phyloP scores from a whole-genome alignment of 2,888 invertebrate genomes.

The Scotopteryx bipunctaria region DNA sequence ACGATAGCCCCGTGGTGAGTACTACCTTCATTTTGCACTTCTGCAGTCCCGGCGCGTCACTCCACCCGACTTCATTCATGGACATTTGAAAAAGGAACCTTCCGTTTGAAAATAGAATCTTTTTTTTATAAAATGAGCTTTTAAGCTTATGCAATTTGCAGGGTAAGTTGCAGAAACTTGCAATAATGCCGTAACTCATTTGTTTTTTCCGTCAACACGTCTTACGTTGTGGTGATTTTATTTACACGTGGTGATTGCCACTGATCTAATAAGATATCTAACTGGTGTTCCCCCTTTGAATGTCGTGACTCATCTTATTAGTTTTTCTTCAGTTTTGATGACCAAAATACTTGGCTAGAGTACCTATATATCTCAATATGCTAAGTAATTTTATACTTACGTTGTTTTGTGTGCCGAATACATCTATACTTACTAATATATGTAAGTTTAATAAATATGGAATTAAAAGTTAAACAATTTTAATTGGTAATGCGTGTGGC shows the following conservation, averaged over 20 bases:
- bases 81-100: neutral
- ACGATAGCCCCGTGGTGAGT: constrained; percentile 90
- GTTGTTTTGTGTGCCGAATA: too few relatives aligned
- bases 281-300: neutral
- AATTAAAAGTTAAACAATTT: too few relatives aligned
- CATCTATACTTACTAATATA: too few relatives aligned
- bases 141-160: neutral
- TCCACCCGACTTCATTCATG: neutral
- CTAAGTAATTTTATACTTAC: too few relatives aligned
- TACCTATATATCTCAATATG: too few relatives aligned
- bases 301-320: constrained; percentile 5
- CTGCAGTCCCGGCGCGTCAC: neutral
- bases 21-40: constrained; percentile 27
- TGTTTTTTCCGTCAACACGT: neutral
- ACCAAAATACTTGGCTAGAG: too few relatives aligned
- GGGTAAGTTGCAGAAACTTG: neutral
- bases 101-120: too few relatives aligned
- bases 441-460: too few relatives aligned
- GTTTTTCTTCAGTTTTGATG: neutral
- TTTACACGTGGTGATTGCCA: constrained; percentile 24
- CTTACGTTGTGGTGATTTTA: constrained; percentile 5
- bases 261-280: constrained; percentile 2
- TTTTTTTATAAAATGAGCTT: too few relatives aligned
- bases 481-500: too few relatives aligned
- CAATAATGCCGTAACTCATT: neutral